Conservation (phyloP, 2,113 vertebrate genomes). For the Poeciliopsis turrubarensis region DNA sequence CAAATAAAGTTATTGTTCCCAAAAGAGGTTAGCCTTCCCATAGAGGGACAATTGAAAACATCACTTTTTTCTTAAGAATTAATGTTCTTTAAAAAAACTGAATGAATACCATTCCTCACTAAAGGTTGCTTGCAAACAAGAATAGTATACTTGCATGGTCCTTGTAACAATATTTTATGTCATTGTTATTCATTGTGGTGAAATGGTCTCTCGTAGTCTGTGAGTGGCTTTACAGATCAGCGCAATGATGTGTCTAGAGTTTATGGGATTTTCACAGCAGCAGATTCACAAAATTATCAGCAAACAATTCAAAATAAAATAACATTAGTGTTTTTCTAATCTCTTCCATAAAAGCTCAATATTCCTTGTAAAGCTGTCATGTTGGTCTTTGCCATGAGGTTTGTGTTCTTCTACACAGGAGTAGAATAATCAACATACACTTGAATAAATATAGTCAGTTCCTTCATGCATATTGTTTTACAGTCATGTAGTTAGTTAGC, state of each 20-base stretch:
- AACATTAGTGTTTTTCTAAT: conserved; percentile 21
- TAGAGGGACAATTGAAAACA: neutral
- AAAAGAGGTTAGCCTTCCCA: neutral
- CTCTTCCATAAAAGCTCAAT: conserved; percentile 20
- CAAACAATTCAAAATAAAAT: conserved; percentile 26
- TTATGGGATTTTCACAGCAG: conserved; percentile 1
- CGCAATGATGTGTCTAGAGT: conserved; percentile 3
- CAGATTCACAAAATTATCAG: conserved; percentile 13
- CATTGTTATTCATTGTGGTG: neutral
- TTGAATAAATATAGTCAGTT: neutral
- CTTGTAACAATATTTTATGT: neutral
- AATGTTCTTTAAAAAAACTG: conserved; percentile 6
- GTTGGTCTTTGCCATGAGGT: conserved; percentile 6
- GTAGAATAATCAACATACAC: neutral
- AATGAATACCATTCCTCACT: neutral
- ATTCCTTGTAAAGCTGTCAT: neutral
- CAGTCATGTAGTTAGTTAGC: neutral
- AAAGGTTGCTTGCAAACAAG: neutral
- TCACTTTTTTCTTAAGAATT: neutral
- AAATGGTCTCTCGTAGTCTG: neutral
- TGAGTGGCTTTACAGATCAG: conserved; percentile 55
- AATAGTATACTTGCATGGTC: neutral
- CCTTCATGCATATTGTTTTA: neutral
- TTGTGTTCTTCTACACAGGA: conserved; percentile 8
- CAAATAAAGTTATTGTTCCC: neutral